Evolutionary conservation across 2,113 vertebrate species (phyloP).

Genomic region (Salvelinus namaycush): DNA sequence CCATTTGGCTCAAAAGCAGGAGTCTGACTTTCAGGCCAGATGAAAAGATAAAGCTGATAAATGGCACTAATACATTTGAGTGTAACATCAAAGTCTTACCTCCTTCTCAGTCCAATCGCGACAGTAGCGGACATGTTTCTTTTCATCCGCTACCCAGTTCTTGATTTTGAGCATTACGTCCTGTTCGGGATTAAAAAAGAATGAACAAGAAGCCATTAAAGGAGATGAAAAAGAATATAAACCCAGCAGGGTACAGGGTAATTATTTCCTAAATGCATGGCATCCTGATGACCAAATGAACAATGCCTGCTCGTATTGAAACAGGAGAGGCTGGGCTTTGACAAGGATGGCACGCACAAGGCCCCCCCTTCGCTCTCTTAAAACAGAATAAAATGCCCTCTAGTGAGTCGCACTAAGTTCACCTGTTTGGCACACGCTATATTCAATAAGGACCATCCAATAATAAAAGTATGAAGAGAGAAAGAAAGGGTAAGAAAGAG

Average conservation of each 20-base stretch:
- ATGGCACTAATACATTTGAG: slow-evolving; percentile 60
- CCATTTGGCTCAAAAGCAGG: slow-evolving; percentile 32
- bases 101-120: slow-evolving; percentile 94
- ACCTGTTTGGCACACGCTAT: slow-evolving; percentile 45
- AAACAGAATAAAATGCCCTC: slow-evolving; percentile 63
- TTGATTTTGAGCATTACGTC: slow-evolving; percentile 98
- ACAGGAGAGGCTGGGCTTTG: slow-evolving; percentile 61
- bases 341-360: slow-evolving; percentile 65
- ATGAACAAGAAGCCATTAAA: slow-evolving; percentile 85
- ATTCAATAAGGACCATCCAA: slow-evolving; percentile 55
- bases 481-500: slow-evolving; percentile 49
- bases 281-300: slow-evolving; percentile 74
- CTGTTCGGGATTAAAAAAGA: slow-evolving; percentile 82
- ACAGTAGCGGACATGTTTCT: slow-evolving; percentile 90
- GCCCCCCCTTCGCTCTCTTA: slow-evolving; percentile 46
- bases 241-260: slow-evolving; percentile 80
- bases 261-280: slow-evolving; percentile 82
- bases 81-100: slow-evolving; percentile 79
- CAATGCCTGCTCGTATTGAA: slow-evolving; percentile 68
- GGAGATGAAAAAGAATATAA: slow-evolving; percentile 79
- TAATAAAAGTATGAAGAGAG: slow-evolving; percentile 39
- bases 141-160: slow-evolving; percentile 92
- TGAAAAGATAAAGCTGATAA: slow-evolving; percentile 54
- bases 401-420: slow-evolving; percentile 50
- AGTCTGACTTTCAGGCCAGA: slow-evolving; percentile 60